Evolutionary conservation across 2,888 invertebrate genomes (phyloP).

Genomic region (Drosophila monieri): DNA sequence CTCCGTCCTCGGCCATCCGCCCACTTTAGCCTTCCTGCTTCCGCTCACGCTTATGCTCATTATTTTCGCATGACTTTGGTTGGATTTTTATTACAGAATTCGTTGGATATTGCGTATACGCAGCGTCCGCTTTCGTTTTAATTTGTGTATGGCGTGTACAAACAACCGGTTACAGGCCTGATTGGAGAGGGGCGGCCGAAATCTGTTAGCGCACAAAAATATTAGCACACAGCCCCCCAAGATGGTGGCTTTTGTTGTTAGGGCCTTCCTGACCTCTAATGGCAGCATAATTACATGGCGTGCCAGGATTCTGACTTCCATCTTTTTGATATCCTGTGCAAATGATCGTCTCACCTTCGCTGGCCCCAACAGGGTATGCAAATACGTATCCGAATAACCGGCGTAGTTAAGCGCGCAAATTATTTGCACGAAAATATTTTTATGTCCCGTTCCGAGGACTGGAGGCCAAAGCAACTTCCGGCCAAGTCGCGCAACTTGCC

Average conservation of each 20-base stretch:
- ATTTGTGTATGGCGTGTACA: conserved; percentile 69
- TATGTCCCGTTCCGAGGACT: conserved; percentile 32
- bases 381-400: conserved; percentile 65
- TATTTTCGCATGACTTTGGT: conserved; percentile 75
- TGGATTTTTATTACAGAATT: conserved; percentile 73
- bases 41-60: conserved; percentile 73
- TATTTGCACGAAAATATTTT: conserved; percentile 78
- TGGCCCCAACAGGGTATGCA: conserved; percentile 14
- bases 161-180: conserved; percentile 9
- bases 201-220: conserved; percentile 54
- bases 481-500: conserved; percentile 46
- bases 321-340: conserved; percentile 35
- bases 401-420: conserved; percentile 72
- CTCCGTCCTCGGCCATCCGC: conserved; percentile 6
- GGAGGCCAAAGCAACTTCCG: conserved; percentile 61
- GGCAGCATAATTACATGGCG: conserved; percentile 68
- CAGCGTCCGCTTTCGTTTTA: conserved; percentile 67
- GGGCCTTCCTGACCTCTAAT: conserved; percentile 43
- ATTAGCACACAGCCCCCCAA: conserved; percentile 49
- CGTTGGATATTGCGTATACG: conserved; percentile 69
- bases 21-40: conserved; percentile 30
- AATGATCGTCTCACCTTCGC: conserved; percentile 18
- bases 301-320: conserved; percentile 13
- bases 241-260: background rate
- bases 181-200: conserved; percentile 30